Evolutionary conservation across 2,888 invertebrate genomes (phyloP).

Genomic region (Coleophora deauratella): DNA sequence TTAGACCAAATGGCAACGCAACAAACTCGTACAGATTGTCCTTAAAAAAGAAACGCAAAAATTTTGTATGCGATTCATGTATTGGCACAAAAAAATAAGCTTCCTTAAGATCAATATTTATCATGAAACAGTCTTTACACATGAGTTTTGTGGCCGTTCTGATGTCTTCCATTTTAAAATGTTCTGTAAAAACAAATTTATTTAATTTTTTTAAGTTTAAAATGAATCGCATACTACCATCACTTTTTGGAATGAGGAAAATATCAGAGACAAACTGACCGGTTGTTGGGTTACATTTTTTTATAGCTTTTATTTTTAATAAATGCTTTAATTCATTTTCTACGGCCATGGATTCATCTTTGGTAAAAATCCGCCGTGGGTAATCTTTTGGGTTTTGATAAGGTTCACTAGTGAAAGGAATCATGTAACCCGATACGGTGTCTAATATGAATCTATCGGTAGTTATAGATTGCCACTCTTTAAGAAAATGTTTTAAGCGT

Average conservation of each 20-base stretch:
- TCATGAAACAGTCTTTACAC: not conserved
- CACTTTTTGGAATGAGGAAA: constrained; percentile 7
- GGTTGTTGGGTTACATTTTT: constrained; percentile 1
- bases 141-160: constrained; percentile 1
- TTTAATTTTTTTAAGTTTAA: constrained; percentile 11
- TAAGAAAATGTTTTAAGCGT: no score
- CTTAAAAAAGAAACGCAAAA: not conserved
- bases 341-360: not conserved
- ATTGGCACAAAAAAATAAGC: constrained; percentile 1
- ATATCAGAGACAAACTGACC: constrained; percentile 9
- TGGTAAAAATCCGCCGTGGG: constrained; percentile 1
- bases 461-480: constrained; percentile 3
- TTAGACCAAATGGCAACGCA: constrained; percentile 3
- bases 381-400: not conserved
- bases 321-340: constrained; percentile 7
- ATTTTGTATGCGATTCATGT: not conserved
- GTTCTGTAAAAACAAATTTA: not conserved
- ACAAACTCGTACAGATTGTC: not conserved
- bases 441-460: constrained; percentile 2
- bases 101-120: constrained; percentile 1
- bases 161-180: no score
- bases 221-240: no score
- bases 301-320: constrained; percentile 6
- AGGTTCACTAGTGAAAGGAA: not conserved
- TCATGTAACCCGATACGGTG: constrained; percentile 7